Conservation (phyloP, 2,113 vertebrate species). For the Rhizomys pruinosus region DNA sequence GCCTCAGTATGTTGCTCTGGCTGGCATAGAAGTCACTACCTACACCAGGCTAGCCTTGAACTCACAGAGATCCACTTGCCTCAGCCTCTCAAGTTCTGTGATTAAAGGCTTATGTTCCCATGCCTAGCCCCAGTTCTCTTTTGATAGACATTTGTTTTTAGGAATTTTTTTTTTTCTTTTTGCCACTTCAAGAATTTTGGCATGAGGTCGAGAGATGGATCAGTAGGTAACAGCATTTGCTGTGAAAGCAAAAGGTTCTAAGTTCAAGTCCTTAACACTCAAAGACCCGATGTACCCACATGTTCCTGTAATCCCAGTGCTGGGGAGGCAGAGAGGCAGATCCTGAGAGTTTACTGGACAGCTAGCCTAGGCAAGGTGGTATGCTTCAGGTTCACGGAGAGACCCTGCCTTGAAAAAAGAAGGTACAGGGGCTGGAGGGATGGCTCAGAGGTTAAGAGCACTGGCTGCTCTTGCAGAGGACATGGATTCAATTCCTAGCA, state of each 20-base stretch:
- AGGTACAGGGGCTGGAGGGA: too few relatives aligned
- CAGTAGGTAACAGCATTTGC: background rate
- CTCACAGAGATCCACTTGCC: too few relatives aligned
- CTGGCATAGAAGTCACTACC: too few relatives aligned
- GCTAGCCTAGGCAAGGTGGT: background rate
- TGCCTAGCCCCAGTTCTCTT: background rate
- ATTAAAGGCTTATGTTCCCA: too few relatives aligned
- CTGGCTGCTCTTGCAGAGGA: too few relatives aligned
- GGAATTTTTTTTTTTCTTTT: conserved; percentile 29
- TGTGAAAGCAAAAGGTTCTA: background rate
- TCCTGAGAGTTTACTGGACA: background rate
- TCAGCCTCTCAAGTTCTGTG: too few relatives aligned
- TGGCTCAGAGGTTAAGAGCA: too few relatives aligned
- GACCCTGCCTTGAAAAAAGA: background rate
- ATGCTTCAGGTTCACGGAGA: background rate
- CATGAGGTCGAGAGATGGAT: background rate
- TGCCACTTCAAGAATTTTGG: background rate
- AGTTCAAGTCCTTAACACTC: background rate
- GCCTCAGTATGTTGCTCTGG: too few relatives aligned
- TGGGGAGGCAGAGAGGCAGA: background rate
- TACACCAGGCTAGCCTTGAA: too few relatives aligned
- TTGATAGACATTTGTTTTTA: background rate
- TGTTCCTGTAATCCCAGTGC: background rate
- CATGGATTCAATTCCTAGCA: too few relatives aligned
- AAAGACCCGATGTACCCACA: background rate